Evolutionary conservation across 2,888 invertebrate species (phyloP).

Genomic region (Abscondita cerata): DNA sequence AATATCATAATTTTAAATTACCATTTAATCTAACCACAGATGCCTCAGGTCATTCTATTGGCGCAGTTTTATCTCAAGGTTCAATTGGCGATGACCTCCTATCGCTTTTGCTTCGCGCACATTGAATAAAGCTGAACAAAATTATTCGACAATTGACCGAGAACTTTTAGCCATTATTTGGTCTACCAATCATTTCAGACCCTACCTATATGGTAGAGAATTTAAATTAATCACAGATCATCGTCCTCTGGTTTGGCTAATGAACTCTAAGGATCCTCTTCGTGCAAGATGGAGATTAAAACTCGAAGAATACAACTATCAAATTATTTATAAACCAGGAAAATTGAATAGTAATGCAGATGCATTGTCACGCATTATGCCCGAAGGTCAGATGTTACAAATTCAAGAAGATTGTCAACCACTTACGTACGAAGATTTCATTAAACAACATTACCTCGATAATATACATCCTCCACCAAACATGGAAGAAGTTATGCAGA

Average conservation of each 20-base stretch:
- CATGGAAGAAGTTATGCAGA: neutral
- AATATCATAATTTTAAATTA: constrained; percentile 12
- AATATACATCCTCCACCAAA: neutral
- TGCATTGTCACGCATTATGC: neutral
- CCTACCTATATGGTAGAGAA: constrained; percentile 17
- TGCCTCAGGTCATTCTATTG: neutral
- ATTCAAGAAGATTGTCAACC: neutral
- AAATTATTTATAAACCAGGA: neutral
- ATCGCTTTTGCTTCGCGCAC: constrained; percentile 21
- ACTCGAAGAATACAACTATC: neutral
- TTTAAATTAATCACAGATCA: constrained; percentile 19
- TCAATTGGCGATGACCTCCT: constrained; percentile 13
- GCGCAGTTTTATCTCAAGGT: constrained; percentile 1
- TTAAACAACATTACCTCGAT: neutral
- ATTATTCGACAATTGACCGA: constrained; percentile 24
- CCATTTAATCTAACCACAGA: constrained; percentile 7
- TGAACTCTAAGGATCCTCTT: constrained; percentile 9
- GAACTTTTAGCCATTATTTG: constrained; percentile 24
- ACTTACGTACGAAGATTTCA: neutral
- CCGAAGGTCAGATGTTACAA: neutral
- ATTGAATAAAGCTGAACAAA: constrained; percentile 19
- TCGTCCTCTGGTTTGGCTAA: constrained; percentile 13
- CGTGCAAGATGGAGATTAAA: constrained; percentile 9
- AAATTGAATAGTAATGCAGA: neutral
- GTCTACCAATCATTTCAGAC: constrained; percentile 24